Evolutionary conservation across 2,797 vertebrate species (phyloP).

Genomic region (Chaenodraco wilsoni): DNA sequence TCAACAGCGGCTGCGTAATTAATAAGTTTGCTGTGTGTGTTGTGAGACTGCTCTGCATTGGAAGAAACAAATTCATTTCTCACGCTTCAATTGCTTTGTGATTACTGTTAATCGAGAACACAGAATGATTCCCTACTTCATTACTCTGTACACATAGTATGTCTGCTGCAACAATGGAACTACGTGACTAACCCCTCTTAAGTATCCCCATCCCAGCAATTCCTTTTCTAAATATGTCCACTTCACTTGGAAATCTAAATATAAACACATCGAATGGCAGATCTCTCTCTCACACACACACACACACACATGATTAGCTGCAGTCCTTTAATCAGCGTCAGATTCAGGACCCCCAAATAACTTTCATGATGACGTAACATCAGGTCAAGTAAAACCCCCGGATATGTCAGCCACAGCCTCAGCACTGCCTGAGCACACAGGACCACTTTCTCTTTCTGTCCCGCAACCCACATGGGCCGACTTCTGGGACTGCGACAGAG

Average conservation of each 20-base stretch:
- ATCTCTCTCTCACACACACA: not conserved
- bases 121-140: constrained; percentile 79
- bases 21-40: constrained; percentile 75
- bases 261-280: constrained; percentile 59
- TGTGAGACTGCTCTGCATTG: constrained; percentile 70
- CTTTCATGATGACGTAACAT: constrained; percentile 75
- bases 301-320: constrained; percentile 51
- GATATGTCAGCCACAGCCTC: constrained; percentile 55
- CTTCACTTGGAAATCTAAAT: constrained; percentile 62
- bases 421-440: constrained; percentile 34
- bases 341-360: constrained; percentile 71
- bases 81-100: constrained; percentile 77
- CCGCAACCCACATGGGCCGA: constrained; percentile 58
- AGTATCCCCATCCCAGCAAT: constrained; percentile 36
- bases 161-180: constrained; percentile 59
- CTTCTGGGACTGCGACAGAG: constrained; percentile 73
- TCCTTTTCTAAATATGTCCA: constrained; percentile 64
- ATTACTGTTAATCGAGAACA: constrained; percentile 84
- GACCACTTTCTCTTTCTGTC: constrained; percentile 47
- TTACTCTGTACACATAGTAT: constrained; percentile 76
- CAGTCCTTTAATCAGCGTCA: constrained; percentile 68
- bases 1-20: constrained; percentile 64
- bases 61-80: constrained; percentile 83
- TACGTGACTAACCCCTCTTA: constrained; percentile 63
- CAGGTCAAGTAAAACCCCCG: constrained; percentile 67